A percentile compares a stretch with the other conserved stretches of the same genome.
These are phyloP conservation scores for Drosophila bunnanda DNA, from an alignment of 2,888 invertebrate species.

Conservation along the genomic window DNA sequence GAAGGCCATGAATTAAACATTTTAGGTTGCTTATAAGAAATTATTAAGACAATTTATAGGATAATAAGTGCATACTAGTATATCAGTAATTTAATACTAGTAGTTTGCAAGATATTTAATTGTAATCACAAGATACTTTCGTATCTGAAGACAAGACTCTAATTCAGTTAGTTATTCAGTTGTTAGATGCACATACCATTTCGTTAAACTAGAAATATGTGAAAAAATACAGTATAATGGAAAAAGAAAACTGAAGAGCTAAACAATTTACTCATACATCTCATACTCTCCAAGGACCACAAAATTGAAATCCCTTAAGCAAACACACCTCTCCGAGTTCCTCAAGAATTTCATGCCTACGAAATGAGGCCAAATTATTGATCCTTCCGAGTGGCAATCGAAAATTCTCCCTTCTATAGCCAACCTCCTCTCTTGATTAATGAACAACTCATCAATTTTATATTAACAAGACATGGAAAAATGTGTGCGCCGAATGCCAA, in stretches of 20 bases:
- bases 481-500: conserved; percentile 62
- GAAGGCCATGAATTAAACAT: not conserved
- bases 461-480: conserved; percentile 42
- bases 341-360: not conserved
- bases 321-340: not conserved
- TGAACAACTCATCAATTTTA: conserved; percentile 61
- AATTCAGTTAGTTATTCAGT: not conserved
- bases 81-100: too few species aligned
- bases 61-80: too few species aligned
- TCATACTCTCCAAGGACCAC: not conserved
- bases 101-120: too few species aligned
- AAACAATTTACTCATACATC: not conserved
- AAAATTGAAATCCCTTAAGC: not conserved
- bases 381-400: conserved; percentile 23
- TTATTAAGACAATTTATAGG: not conserved
- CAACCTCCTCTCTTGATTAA: conserved; percentile 32
- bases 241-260: not conserved
- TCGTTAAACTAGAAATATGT: not conserved
- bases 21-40: not conserved
- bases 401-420: not conserved
- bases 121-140: too few species aligned
- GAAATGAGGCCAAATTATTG: conserved; percentile 13
- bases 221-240: not conserved
- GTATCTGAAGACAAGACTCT: too few species aligned
- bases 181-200: too few species aligned